Evolutionary conservation across 92 coral and sea anemone species (phyloP).

Genomic region (Blastomussa wellsi): DNA sequence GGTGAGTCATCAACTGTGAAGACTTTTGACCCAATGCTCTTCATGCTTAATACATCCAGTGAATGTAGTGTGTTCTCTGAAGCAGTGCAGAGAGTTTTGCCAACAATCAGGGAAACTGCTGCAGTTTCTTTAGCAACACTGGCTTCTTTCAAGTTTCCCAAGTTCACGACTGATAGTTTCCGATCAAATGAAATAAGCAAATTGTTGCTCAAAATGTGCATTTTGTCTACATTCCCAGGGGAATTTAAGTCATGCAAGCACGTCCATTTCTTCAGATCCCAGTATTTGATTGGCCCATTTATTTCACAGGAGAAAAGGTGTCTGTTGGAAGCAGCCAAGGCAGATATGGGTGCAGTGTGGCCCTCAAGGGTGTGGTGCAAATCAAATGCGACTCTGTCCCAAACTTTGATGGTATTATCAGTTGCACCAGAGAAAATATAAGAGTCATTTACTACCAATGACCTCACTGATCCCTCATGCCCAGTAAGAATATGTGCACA

Average conservation of each 20-base stretch:
- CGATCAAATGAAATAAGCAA: constrained; percentile 62
- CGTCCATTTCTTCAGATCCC: constrained; percentile 87
- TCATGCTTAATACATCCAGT: constrained; percentile 52
- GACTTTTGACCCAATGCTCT: constrained; percentile 51
- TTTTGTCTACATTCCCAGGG: constrained; percentile 43
- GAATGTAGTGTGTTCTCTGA: constrained; percentile 45
- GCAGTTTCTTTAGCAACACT: constrained; percentile 63
- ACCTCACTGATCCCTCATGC: constrained; percentile 87
- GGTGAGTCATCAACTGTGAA: constrained; percentile 45
- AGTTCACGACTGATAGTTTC: constrained; percentile 66
- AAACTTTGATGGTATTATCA: constrained; percentile 72
- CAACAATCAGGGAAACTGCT: constrained; percentile 52
- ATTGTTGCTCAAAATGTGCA: constrained; percentile 64
- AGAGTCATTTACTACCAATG: constrained; percentile 64
- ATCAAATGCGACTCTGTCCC: constrained; percentile 83
- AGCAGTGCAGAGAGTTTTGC: constrained; percentile 46
- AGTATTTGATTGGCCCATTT: constrained; percentile 77
- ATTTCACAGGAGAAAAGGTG: constrained; percentile 86
- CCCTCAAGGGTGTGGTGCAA: constrained; percentile 64
- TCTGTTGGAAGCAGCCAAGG: constrained; percentile 76
- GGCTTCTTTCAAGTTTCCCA: constrained; percentile 82
- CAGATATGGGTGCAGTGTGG: constrained; percentile 72
- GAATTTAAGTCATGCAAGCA: constrained; percentile 63
- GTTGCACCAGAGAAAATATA: constrained; percentile 85
- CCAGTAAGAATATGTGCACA: constrained; percentile 76